Conservation (phyloP, 2,888 invertebrate species). For the Linyphia triangularis region DNA sequence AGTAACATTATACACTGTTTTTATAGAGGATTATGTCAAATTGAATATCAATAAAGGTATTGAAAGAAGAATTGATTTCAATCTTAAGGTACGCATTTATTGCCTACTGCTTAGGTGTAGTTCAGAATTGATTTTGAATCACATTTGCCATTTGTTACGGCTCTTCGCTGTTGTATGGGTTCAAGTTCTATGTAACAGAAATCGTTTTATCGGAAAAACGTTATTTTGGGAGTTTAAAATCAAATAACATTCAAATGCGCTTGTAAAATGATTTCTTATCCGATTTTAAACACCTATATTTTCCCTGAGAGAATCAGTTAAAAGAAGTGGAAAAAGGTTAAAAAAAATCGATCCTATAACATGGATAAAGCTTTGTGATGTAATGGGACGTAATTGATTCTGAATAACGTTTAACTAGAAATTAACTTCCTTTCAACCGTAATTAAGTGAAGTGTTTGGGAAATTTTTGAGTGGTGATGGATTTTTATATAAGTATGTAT, state of each 20-base stretch:
- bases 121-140: not conserved
- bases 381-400: too few species aligned
- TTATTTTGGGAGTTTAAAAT: conserved; percentile 10
- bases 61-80: not conserved
- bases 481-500: too few species aligned
- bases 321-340: not conserved
- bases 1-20: too few species aligned
- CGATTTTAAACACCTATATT: not conserved
- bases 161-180: not conserved
- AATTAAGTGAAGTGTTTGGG: too few species aligned
- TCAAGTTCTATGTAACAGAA: not conserved
- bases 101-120: not conserved
- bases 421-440: too few species aligned
- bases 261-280: conserved; percentile 23
- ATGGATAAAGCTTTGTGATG: too few species aligned
- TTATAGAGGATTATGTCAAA: too few species aligned
- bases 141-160: not conserved
- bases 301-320: not conserved
- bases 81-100: not conserved
- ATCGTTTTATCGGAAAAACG: conserved; percentile 36
- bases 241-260: not conserved
- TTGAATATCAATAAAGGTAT: not conserved
- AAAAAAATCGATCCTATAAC: too few species aligned
- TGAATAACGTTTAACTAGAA: too few species aligned
- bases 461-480: too few species aligned